Conservation (phyloP, 2,797 vertebrate species). For the Molossus alvarezi region DNA sequence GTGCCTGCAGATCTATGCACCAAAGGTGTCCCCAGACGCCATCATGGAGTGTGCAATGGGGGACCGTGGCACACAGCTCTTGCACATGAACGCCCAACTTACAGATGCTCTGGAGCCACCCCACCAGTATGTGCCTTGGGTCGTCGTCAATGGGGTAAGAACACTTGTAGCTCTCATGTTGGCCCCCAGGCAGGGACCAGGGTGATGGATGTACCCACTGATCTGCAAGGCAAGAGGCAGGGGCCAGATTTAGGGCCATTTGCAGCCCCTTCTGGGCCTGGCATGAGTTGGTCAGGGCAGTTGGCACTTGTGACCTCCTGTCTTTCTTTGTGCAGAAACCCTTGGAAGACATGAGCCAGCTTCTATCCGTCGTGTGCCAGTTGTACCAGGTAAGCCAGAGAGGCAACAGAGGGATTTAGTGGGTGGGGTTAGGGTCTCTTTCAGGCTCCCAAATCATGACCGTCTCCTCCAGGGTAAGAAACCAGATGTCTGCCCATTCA, state of each 20-base stretch:
- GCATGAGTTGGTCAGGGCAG: neutral
- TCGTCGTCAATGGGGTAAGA: conserved; percentile 95
- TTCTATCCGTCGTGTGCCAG: conserved; percentile 92
- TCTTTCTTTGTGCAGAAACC: conserved; percentile 67
- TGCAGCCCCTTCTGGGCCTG: neutral
- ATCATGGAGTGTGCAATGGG: conserved; percentile 92
- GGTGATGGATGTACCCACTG: no score
- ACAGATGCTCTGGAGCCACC: conserved; percentile 92
- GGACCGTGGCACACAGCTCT: conserved; percentile 92
- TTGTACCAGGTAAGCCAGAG: conserved; percentile 92
- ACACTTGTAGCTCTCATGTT: neutral
- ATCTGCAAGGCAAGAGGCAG: neutral
- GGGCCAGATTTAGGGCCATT: neutral
- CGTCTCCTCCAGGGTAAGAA: conserved; percentile 82
- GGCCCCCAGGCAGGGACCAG: neutral
- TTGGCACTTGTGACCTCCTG: neutral
- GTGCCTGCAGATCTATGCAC: conserved; percentile 91
- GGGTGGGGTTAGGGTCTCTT: neutral
- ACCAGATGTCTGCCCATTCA: conserved; percentile 90
- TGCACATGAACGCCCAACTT: conserved; percentile 94
- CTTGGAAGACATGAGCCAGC: conserved; percentile 74
- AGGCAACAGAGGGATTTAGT: neutral
- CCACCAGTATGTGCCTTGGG: conserved; percentile 95
- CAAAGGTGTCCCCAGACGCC: conserved; percentile 71
- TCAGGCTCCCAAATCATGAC: neutral